Evolutionary conservation across 1,140 invertebrate species (phyloP), one percentile per base, ranked within the genome.

Genomic region (Drosophila quadrilineata): DNA sequence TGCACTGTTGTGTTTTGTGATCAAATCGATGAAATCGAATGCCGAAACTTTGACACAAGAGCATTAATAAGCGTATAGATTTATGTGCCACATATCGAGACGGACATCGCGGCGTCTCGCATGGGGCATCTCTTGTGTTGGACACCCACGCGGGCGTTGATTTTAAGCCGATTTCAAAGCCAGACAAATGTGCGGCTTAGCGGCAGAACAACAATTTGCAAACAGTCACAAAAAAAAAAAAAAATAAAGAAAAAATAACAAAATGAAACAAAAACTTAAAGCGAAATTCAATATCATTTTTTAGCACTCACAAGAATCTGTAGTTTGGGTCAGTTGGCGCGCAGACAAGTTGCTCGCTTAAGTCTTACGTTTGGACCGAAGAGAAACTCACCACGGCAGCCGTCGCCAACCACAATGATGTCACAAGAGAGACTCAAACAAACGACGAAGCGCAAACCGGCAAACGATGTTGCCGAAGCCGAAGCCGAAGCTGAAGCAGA

Each of bases 91-190:
- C n/a, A n/a, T n/a, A n/a, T 29, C 21, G 60, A 21, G 33, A 14
- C 41, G 41, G 38, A 6, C 19, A 46, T n/a, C 49, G 24, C 31
- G 57, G 41, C 33, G 41, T 21, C 12, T 33, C 40, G 14, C 29
- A 24, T 59, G 22, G 10, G 43, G 36, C 24, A 59, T 59, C 56
- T 43, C 35, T 36, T 40, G 52, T 33, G 50, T 17, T 24, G 76
- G 60, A 84, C 79, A 84, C 77, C 77, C 77, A 84, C 77, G 77
- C 82, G 71, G 77, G 77, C 77, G 79, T 79, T 85, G 79, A 84
- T 86, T 84, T 84, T 85, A 84, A 84, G 79, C 79, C 84, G 74
- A 79, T 85, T 84, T 86, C 79, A 84, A 85, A 85, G 77, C 77
- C 79, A 84, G 77, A 84, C 79, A 84, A 84, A 84, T 84, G 77